Conservation (phyloP, 2,797 vertebrate genomes). For the Hafferia zeledoni region DNA sequence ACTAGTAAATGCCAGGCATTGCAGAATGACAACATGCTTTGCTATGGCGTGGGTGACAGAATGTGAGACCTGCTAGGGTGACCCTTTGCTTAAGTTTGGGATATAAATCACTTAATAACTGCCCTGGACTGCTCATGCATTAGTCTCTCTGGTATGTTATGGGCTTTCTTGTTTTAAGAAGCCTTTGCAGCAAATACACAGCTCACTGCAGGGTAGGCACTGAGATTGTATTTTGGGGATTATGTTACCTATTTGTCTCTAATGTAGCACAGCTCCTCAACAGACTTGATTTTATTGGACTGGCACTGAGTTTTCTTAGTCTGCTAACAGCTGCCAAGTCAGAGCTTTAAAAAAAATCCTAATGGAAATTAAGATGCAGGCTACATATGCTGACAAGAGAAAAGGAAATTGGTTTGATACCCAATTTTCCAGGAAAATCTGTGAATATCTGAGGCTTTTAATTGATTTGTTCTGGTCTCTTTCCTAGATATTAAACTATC, state of each 20-base stretch:
- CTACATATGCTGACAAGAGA: background rate
- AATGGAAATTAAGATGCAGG: background rate
- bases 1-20: background rate
- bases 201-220: background rate
- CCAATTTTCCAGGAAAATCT: background rate
- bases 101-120: background rate
- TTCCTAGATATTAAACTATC: background rate
- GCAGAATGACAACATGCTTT: background rate
- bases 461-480: background rate
- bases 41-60: background rate
- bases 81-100: background rate
- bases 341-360: background rate
- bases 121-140: background rate
- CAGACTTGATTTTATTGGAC: background rate
- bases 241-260: background rate
- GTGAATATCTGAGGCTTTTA: background rate
- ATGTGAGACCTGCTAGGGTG: background rate
- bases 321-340: background rate
- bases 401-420: background rate
- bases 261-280: background rate
- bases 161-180: background rate
- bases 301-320: background rate
- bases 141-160: background rate
- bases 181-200: background rate
- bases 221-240: background rate